phyloP scores from a whole-genome alignment of 2,113 vertebrate genomes.

The Zosterops pallidus region DNA sequence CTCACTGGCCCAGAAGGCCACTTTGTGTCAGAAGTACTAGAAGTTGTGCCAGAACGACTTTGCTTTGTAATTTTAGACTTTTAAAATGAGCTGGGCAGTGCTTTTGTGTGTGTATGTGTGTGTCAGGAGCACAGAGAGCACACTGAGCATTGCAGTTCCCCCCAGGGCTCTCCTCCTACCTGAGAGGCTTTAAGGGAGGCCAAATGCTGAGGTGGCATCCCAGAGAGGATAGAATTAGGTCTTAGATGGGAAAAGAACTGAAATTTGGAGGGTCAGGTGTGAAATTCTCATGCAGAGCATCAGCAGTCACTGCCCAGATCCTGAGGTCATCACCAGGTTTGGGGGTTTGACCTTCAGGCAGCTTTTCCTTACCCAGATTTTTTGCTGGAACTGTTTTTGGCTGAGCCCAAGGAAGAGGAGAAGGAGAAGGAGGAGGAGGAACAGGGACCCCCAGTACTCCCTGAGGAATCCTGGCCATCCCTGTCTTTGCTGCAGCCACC shows the following conservation, averaged over 20 bases:
- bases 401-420: background rate
- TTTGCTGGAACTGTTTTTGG: background rate
- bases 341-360: background rate
- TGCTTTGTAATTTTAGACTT: conserved; percentile 40
- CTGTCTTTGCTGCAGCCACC: background rate
- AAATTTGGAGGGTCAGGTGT: background rate
- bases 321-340: background rate
- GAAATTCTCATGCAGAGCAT: background rate
- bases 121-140: background rate
- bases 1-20: conserved; percentile 2
- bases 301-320: background rate
- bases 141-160: background rate
- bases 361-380: background rate
- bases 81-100: background rate
- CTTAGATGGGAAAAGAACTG: background rate
- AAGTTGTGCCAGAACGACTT: conserved; percentile 11
- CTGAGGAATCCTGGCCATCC: background rate
- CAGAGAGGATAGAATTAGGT: background rate
- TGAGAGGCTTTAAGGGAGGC: background rate
- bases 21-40: background rate
- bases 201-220: background rate
- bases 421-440: background rate
- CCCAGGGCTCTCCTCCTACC: background rate
- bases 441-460: background rate
- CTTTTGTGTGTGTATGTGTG: background rate